phyloP scores from a whole-genome alignment of 2,888 invertebrate genomes.

The Choristoneura rosaceana region DNA sequence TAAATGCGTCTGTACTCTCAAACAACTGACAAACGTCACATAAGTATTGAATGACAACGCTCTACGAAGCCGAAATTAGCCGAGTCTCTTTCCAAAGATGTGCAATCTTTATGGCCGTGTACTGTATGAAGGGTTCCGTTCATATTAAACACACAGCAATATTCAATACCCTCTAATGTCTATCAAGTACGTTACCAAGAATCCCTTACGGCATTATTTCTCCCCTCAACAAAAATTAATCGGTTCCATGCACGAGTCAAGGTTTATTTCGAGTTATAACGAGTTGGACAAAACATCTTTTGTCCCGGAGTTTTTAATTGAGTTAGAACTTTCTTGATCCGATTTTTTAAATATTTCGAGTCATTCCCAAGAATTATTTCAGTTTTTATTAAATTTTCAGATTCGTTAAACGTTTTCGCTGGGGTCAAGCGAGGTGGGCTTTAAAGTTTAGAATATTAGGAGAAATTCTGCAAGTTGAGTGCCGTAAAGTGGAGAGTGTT shows the following conservation, averaged over 20 bases:
- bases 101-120: too few species aligned
- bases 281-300: slow-evolving; percentile 9
- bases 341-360: neutral
- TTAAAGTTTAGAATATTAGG: neutral
- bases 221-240: neutral
- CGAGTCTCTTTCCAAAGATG: too few species aligned
- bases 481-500: too few species aligned
- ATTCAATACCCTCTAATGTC: neutral
- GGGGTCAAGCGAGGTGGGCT: slow-evolving; percentile 4
- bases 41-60: too few species aligned
- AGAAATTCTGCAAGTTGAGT: neutral
- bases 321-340: slow-evolving; percentile 5
- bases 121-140: too few species aligned
- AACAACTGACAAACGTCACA: too few species aligned
- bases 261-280: slow-evolving; percentile 13
- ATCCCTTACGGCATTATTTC: neutral
- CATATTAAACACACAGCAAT: too few species aligned
- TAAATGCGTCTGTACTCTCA: too few species aligned
- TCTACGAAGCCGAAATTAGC: too few species aligned
- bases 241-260: neutral
- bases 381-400: slow-evolving; percentile 6
- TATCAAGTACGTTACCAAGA: neutral
- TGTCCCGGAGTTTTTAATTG: slow-evolving; percentile 5
- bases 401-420: neutral
- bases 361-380: neutral